Conservation (phyloP, 2,888 invertebrate genomes). For the Meiosimyza platycephala region DNA sequence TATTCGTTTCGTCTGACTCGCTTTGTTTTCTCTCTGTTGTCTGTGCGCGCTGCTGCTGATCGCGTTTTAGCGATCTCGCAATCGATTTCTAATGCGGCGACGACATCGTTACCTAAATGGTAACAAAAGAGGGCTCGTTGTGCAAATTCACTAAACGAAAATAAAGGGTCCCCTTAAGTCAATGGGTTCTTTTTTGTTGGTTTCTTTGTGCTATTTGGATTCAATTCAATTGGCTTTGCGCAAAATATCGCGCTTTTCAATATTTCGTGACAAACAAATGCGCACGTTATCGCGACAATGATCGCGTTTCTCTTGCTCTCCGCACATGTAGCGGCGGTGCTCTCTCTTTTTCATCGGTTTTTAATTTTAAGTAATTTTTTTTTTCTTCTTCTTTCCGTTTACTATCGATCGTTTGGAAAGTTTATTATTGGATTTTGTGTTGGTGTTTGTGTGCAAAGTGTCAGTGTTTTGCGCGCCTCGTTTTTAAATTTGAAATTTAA, state of each 20-base stretch:
- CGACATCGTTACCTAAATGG: constrained; percentile 49
- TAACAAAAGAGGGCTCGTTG: constrained; percentile 52
- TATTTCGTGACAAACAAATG: constrained; percentile 64
- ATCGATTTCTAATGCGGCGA: constrained; percentile 59
- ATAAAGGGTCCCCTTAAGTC: constrained; percentile 22
- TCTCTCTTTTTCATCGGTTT: no score
- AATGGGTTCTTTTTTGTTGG: not conserved
- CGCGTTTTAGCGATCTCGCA: constrained; percentile 45
- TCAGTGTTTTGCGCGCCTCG: constrained; percentile 44
- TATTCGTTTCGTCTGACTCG: not conserved
- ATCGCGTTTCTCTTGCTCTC: constrained; percentile 60
- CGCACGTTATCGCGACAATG: constrained; percentile 62
- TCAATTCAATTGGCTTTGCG: constrained; percentile 43
- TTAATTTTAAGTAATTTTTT: no score
- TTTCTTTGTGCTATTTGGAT: constrained; percentile 9
- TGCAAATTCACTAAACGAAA: not conserved
- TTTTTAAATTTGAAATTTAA: constrained; percentile 51
- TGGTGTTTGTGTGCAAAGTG: constrained; percentile 18
- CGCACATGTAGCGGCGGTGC: constrained; percentile 5
- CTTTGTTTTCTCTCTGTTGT: constrained; percentile 34
- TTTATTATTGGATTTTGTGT: constrained; percentile 18
- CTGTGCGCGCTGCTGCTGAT: constrained; percentile 11
- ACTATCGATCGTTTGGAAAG: constrained; percentile 25
- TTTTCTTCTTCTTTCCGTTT: no score
- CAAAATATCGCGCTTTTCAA: constrained; percentile 53